Base-by-base conservation (phyloP, 2,797 vertebrate species). In the Selene dorsalis region DNA sequence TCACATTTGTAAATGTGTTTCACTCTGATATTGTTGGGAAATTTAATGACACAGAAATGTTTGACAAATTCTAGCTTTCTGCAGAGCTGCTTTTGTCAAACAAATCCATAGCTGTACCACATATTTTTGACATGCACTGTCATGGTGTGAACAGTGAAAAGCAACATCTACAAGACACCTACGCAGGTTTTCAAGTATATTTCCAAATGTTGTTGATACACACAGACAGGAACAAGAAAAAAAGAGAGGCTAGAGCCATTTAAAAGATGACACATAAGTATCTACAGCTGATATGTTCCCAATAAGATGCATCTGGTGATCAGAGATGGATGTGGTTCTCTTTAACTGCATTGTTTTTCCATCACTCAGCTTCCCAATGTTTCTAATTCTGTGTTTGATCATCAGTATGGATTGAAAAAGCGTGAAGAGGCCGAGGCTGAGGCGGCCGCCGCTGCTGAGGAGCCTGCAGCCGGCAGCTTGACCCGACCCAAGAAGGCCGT, bases 401-500 rank as follows among this genome's bases (percentile, higher is more conserved):
- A 41, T 22, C 81, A 94, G 93, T 94, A 94, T 0, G 93, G 93
- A 53, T 96, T 99, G 84, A 99, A 99, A 95, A 99, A 98, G 93
- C 96, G 96, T 12, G 98, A 99, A 87, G 98, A 95, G 77, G 96
- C 95, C 0, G 97, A 99, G 85, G 97, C 97, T 0, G 98, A 99
- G 85, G 97, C 96, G 0, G 96, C 97, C 60, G 98, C 97, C 0
- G 97, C 97, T 2, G 93, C 96, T 75, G 98, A 99, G 88, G 96
- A 97, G 76, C 89, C 95, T 0, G 92, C 94, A 0, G 97, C 96
- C 69, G 97, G 97, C 57, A 99, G 97, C 87, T 93, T 99, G 93
- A 99, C 97, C 0, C 95, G 97, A 76, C 96, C 97, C 39, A 99
- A 99, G 92, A 98, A 98, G 86, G 94, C 95, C 0, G 96, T 99